Percentiles rank a stretch among this genome's conserved stretches.
Evolutionary conservation across 2,888 invertebrate species (phyloP).

Genomic region (Dynastes grantii): DNA sequence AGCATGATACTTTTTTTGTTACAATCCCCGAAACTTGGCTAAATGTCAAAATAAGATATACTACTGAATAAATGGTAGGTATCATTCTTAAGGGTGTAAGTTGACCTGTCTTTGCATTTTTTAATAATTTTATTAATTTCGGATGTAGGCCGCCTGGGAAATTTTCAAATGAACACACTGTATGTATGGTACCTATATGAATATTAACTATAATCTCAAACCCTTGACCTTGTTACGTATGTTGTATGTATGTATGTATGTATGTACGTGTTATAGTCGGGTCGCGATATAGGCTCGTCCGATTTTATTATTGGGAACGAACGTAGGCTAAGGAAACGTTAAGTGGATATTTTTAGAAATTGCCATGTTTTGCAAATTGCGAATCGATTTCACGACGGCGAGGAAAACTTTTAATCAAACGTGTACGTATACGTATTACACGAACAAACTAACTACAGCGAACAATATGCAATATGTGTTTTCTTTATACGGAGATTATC

Average conservation of each 20-base stretch:
- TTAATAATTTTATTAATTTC: too few species aligned
- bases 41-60: too few species aligned
- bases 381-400: conserved; percentile 45
- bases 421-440: neutral
- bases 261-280: neutral
- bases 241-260: too few species aligned
- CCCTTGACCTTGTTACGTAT: neutral
- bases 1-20: too few species aligned
- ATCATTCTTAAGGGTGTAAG: too few species aligned
- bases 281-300: neutral
- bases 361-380: conserved; percentile 47
- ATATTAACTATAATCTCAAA: neutral
- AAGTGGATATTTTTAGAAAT: conserved; percentile 50
- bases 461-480: too few species aligned
- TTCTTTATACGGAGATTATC: too few species aligned
- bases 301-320: neutral
- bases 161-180: too few species aligned
- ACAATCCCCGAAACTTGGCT: too few species aligned
- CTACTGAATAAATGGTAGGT: too few species aligned
- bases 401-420: conserved; percentile 26
- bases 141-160: too few species aligned
- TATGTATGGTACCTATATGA: neutral
- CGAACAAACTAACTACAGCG: neutral
- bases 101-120: too few species aligned
- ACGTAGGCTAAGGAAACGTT: neutral